Base-by-base conservation (phyloP, 2,888 invertebrate genomes). In the Baronia brevicornis region DNA sequence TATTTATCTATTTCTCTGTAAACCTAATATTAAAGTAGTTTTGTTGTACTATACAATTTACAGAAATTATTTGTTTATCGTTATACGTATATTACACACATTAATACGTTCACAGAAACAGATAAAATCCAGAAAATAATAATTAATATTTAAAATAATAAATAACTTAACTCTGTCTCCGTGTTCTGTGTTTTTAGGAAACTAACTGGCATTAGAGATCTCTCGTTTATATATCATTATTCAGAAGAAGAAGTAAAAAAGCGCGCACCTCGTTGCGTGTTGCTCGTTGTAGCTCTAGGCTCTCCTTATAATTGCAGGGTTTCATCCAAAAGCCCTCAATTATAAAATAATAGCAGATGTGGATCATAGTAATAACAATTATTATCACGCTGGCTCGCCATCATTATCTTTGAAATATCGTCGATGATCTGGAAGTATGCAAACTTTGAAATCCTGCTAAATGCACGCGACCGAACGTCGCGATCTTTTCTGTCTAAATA, bases 311-410 rank as follows among this genome's bases (percentile, higher is more conserved):
- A 84, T 84, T 84, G 82, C 63, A 62, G 79, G 82, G 78, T 84
- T 82, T 79, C 75, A 73, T 77, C 75, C 78, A 77, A 84, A 82
- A 82, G 64, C 75, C 79, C 66, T 78, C 79, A 84, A 84, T 84
- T 84, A 84, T 84, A 80, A 84, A 82, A 82, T 84, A 84, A 84
- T 84, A 82, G 75, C 77, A 82, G 80, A 80, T 80, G 79, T 71
- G 79, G 75, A 78, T 82, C 79, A 75, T 80, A 80, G 79, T 84
- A 84, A 84, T 84, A 80, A 82, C 80, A 84, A 84, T 84, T 80
- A 84, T 84, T 84, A 84, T 82, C 82, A 77, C 84, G 80, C 80
- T 75, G 70, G 67, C 61, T 57, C 48, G 67, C 67, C 71, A 70
- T 80, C 71, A 84, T 84, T 84, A 84, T 63, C 40, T 61, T 68